phyloP scores from a whole-genome alignment of 2,797 vertebrate genomes.

The Danio jaintianensis region DNA sequence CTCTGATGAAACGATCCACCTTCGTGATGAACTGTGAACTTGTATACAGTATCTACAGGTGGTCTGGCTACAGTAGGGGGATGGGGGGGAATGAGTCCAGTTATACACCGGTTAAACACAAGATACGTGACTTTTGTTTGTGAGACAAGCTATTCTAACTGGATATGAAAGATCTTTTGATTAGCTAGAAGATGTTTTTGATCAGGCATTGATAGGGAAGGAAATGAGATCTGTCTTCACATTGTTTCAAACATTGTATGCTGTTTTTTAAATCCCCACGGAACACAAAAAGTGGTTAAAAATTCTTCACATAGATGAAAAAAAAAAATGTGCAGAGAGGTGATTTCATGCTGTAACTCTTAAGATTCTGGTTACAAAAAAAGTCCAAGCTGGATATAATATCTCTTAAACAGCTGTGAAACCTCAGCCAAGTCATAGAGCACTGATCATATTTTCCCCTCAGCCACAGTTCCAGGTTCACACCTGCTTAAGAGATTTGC shows the following conservation, averaged over 20 bases:
- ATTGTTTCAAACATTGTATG: neutral
- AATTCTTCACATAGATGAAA: neutral
- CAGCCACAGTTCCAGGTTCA: constrained; percentile 67
- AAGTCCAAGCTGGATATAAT: constrained; percentile 58
- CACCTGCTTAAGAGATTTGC: constrained; percentile 75
- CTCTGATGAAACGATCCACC: constrained; percentile 4
- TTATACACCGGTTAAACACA: constrained; percentile 26
- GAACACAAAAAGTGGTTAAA: constrained; percentile 18
- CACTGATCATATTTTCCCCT: constrained; percentile 77
- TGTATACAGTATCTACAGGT: constrained; percentile 35
- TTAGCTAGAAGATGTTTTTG: too few species aligned
- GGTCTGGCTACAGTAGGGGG: neutral
- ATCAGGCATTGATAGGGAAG: too few species aligned
- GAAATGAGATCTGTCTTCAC: neutral
- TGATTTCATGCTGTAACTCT: constrained; percentile 56
- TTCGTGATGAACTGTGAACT: constrained; percentile 44
- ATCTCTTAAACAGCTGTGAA: constrained; percentile 78
- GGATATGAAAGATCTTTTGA: neutral
- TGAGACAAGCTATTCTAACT: neutral
- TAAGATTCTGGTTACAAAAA: constrained; percentile 64
- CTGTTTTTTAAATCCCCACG: neutral
- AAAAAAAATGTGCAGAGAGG: constrained; percentile 19
- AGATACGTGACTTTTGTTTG: neutral
- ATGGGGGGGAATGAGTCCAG: neutral
- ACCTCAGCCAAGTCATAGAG: constrained; percentile 64